A percentile compares a stretch with the other conserved stretches of the same genome.
phyloP scores from a whole-genome alignment of 2,797 vertebrate genomes.

The Acestrorhynchus altus region DNA sequence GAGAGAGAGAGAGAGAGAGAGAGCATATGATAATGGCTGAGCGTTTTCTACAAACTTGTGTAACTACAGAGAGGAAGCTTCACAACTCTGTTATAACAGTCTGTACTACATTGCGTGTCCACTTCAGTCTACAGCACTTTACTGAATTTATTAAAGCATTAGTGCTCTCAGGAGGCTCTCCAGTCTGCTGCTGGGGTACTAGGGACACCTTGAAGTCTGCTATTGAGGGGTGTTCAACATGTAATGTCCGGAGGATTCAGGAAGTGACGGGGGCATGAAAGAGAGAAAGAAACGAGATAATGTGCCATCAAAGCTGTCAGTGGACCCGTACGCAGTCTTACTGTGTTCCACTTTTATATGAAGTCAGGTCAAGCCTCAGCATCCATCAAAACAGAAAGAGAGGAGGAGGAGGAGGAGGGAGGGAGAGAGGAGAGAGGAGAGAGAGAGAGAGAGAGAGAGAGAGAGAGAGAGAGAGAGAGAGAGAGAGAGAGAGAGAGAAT shows the following conservation, averaged over 20 bases:
- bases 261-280: conserved; percentile 7
- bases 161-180: conserved; percentile 8
- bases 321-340: conserved; percentile 6
- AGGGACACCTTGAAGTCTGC: not conserved
- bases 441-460: not conserved
- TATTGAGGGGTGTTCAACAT: conserved; percentile 12
- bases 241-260: conserved; percentile 14
- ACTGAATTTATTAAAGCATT: not conserved
- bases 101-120: not conserved
- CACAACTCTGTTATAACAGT: not conserved
- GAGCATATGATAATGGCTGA: not conserved
- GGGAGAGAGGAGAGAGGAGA: not conserved
- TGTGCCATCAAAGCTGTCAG: conserved; percentile 24
- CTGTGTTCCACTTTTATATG: conserved; percentile 16
- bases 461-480: not conserved
- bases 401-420: no score
- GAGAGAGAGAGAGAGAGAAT: not conserved
- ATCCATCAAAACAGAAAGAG: conserved; percentile 1
- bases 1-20: not conserved
- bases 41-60: conserved; percentile 13
- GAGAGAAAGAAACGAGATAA: conserved; percentile 20
- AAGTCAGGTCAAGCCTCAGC: conserved; percentile 26
- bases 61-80: conserved; percentile 7
- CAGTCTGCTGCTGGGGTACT: conserved; percentile 1
- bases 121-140: not conserved